These are phyloP conservation scores for Pantherophis alleghaniensis DNA, from an alignment of 2,797 vertebrate genomes.

Conservation along the genomic window DNA sequence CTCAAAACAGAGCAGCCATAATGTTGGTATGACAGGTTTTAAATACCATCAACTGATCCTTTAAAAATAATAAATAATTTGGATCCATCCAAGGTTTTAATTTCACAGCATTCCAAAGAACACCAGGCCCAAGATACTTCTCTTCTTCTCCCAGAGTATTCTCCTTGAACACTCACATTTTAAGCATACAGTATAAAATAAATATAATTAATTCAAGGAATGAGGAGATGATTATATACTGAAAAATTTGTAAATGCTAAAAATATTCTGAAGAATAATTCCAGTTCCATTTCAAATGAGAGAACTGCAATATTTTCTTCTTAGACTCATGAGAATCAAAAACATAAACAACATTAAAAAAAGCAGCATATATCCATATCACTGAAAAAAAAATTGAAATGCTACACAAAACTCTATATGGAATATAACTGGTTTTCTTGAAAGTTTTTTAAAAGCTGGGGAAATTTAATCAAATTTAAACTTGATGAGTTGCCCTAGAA, in stretches of 20 bases:
- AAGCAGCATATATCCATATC: not conserved
- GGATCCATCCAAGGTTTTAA: not conserved
- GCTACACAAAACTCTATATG: not conserved
- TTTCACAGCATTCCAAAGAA: not conserved
- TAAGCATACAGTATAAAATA: not conserved
- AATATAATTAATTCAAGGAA: not conserved
- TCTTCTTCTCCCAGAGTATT: not conserved
- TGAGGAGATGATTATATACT: not conserved
- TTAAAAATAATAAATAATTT: not conserved
- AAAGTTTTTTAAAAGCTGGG: not conserved
- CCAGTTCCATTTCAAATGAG: not conserved
- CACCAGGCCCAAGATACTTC: not conserved
- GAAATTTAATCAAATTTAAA: not conserved
- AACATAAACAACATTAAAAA: not conserved
- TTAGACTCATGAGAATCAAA: not conserved
- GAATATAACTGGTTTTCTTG: not conserved
- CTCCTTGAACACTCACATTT: not conserved
- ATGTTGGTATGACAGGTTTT: not conserved
- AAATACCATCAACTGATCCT: conserved; percentile 2
- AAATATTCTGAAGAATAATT: not conserved
- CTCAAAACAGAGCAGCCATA: not conserved
- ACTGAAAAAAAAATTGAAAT: not conserved
- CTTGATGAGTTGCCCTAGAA: not conserved
- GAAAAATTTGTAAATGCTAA: not conserved
- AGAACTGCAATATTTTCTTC: not conserved